Conservation (phyloP, 2,888 invertebrate species). For the Trissolcus brochymenae region DNA sequence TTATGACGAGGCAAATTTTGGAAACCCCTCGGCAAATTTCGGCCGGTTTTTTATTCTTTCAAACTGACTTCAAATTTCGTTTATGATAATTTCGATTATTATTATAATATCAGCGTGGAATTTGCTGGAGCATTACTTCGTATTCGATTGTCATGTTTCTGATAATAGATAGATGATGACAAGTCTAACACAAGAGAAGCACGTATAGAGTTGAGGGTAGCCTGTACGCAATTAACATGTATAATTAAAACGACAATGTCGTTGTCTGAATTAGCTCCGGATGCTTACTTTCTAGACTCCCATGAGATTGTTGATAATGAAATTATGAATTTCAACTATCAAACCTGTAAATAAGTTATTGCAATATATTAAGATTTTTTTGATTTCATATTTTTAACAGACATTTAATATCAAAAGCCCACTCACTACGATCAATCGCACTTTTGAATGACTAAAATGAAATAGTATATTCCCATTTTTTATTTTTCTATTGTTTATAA, state of each 20-base stretch:
- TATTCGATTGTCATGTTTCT: conserved; percentile 51
- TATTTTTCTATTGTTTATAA: no score
- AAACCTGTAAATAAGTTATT: conserved; percentile 47
- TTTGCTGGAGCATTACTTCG: conserved; percentile 23
- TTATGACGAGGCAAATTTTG: no score
- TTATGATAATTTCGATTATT: neutral
- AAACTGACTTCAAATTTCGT: neutral
- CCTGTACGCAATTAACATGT: conserved; percentile 71
- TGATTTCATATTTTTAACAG: neutral
- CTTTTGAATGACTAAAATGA: no score
- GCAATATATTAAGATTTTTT: conserved; percentile 3
- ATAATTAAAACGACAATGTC: conserved; percentile 73
- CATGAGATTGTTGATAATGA: conserved; percentile 67
- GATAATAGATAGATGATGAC: conserved; percentile 61
- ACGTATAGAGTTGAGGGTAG: conserved; percentile 61
- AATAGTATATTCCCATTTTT: no score
- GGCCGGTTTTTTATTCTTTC: no score
- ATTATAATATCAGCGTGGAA: conserved; percentile 3
- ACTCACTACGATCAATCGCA: no score
- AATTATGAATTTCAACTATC: conserved; percentile 57
- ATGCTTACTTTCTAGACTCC: conserved; percentile 67
- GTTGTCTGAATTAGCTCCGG: conserved; percentile 65
- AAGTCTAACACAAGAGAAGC: conserved; percentile 64
- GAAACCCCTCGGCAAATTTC: no score
- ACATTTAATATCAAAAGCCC: no score